Conservation (phyloP, 2,113 vertebrate genomes). For the Oryzias melastigma region DNA sequence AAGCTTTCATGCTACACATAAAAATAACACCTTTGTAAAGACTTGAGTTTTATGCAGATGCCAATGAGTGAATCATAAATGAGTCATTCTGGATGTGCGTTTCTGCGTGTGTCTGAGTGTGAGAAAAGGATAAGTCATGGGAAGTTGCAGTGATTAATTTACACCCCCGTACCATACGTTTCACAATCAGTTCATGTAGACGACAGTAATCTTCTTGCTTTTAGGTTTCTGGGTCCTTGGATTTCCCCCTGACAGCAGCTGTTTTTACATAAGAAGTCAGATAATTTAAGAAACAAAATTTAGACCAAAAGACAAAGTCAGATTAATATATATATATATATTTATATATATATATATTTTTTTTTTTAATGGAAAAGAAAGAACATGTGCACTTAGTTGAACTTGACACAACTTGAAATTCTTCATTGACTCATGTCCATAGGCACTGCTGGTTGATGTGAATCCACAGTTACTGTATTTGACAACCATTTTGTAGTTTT, state of each 20-base stretch:
- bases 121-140: constrained; percentile 1
- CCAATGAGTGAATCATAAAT: not conserved
- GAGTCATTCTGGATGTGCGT: constrained; percentile 5
- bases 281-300: not conserved
- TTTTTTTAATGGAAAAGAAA: not conserved
- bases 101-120: not conserved
- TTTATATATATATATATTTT: not conserved
- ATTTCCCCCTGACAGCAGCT: constrained; percentile 18
- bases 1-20: not conserved
- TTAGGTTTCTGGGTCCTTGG: constrained; percentile 31
- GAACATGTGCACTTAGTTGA: no score
- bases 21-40: not conserved
- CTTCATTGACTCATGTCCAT: no score
- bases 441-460: no score
- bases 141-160: constrained; percentile 46
- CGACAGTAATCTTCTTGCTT: constrained; percentile 6
- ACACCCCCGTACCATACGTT: constrained; percentile 38
- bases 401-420: no score
- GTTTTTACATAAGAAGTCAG: no score
- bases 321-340: not conserved
- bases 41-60: not conserved
- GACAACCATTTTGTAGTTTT: no score
- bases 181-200: constrained; percentile 42
- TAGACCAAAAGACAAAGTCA: constrained; percentile 21
- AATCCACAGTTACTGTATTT: no score